Conservation (phyloP, 2,797 vertebrate species). For the Delichon dasypus region DNA sequence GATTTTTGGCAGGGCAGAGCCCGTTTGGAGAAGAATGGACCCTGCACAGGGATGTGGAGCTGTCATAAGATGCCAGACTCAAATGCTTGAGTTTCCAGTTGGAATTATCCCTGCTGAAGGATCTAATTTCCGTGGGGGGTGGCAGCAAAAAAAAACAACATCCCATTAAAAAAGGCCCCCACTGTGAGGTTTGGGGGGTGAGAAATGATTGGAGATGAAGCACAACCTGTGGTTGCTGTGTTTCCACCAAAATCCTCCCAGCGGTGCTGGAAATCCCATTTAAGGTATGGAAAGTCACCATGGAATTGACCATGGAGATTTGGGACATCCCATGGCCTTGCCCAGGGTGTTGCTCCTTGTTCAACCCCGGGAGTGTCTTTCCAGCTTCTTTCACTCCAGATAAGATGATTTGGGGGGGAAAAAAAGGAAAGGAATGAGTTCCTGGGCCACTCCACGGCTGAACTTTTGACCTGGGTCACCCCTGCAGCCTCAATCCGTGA, state of each 20-base stretch:
- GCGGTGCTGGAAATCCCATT: background rate
- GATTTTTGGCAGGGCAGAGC: slow-evolving; percentile 38
- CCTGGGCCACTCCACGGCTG: background rate
- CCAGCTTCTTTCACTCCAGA: background rate
- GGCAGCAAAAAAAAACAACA: background rate
- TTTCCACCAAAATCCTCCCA: background rate
- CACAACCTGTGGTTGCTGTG: background rate
- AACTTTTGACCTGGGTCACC: background rate
- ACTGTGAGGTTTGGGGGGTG: background rate
- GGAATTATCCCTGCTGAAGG: background rate
- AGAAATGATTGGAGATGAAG: background rate
- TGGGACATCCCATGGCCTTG: background rate
- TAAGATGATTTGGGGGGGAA: background rate
- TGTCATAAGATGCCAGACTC: background rate
- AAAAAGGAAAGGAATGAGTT: background rate
- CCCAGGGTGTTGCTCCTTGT: background rate
- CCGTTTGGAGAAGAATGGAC: slow-evolving; percentile 6
- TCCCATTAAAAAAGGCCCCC: background rate
- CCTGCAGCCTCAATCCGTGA: background rate
- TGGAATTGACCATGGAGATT: rapidly evolving
- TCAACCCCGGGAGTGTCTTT: background rate
- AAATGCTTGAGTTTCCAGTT: background rate
- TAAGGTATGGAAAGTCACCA: background rate
- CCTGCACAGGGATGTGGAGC: slow-evolving; percentile 4
- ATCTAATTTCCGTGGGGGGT: background rate